Conservation (phyloP, 1,140 invertebrate genomes). For the Hypothenemus hampei region DNA sequence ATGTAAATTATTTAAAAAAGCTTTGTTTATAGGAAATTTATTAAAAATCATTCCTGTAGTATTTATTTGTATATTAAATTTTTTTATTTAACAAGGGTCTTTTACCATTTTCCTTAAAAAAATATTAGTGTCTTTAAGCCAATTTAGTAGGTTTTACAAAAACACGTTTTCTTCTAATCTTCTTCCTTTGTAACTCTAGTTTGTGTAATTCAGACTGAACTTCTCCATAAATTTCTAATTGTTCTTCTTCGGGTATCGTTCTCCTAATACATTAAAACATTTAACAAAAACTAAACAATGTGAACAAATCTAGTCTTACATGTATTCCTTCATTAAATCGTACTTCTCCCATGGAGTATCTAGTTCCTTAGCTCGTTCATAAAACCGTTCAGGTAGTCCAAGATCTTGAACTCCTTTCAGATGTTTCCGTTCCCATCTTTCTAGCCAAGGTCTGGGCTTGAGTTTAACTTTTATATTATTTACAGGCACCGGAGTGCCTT, state of each 20-base stretch:
- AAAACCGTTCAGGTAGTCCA: conserved; percentile 57
- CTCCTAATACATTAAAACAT: conserved; percentile 48
- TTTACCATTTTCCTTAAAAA: too few relatives aligned
- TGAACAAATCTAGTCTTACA: conserved; percentile 49
- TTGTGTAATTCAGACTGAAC: conserved; percentile 69
- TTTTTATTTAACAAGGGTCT: too few relatives aligned
- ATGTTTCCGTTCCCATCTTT: conserved; percentile 77
- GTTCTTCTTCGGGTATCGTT: conserved; percentile 83
- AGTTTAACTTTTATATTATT: conserved; percentile 81
- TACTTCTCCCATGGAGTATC: conserved; percentile 82
- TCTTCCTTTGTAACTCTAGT: conserved; percentile 60
- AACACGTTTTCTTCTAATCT: conserved; percentile 60
- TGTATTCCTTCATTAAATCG: conserved; percentile 91
- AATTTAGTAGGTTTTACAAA: conserved; percentile 61
- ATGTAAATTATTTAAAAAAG: too few relatives aligned
- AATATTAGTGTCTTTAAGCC: too few relatives aligned
- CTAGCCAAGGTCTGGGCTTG: conserved; percentile 80
- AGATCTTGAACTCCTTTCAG: conserved; percentile 72
- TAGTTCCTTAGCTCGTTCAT: conserved; percentile 52
- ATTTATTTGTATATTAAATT: too few relatives aligned
- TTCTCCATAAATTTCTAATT: conserved; percentile 78
- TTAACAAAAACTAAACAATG: not conserved
- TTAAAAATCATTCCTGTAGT: too few relatives aligned
- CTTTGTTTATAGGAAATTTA: too few relatives aligned
- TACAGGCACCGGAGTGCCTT: conserved; percentile 75